These are phyloP conservation scores for Prionailurus bengalensis DNA, from an alignment of 2,113 vertebrate genomes.

Conservation along the genomic window DNA sequence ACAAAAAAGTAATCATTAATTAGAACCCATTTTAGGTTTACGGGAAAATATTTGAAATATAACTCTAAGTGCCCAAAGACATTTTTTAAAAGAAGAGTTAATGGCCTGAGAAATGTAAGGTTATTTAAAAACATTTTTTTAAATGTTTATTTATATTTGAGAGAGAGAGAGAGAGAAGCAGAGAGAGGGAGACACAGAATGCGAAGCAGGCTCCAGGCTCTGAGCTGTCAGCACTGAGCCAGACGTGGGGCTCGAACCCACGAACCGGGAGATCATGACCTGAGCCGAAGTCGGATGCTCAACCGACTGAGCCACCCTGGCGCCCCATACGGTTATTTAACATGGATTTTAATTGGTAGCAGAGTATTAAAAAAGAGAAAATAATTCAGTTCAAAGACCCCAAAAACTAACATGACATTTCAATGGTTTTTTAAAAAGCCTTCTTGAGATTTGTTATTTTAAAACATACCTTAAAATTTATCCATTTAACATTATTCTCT, in stretches of 20 bases:
- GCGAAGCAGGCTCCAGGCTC: no score
- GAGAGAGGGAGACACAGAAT: no score
- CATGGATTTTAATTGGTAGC: conserved; percentile 5
- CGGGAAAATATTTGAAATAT: not conserved
- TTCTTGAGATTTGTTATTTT: not conserved
- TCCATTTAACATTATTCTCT: not conserved
- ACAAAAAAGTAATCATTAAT: not conserved
- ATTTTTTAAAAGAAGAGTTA: conserved; percentile 21
- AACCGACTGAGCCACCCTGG: no score
- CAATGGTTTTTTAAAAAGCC: not conserved
- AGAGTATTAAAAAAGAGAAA: not conserved
- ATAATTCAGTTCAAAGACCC: conserved; percentile 4
- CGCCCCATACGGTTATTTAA: not conserved
- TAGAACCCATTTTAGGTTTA: not conserved
- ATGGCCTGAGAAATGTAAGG: not conserved
- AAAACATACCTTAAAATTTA: not conserved
- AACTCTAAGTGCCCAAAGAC: not conserved
- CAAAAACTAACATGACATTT: not conserved
- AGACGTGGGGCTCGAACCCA: no score
- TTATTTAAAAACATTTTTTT: not conserved
- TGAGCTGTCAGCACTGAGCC: no score
- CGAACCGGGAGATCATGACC: no score
- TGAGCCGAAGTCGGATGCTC: no score
- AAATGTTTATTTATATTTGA: no score
- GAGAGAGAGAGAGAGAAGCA: no score